Percentiles rank a stretch among this genome's conserved stretches.
Conservation (phyloP, 1,140 invertebrate species). For the Manduca sexta region DNA sequence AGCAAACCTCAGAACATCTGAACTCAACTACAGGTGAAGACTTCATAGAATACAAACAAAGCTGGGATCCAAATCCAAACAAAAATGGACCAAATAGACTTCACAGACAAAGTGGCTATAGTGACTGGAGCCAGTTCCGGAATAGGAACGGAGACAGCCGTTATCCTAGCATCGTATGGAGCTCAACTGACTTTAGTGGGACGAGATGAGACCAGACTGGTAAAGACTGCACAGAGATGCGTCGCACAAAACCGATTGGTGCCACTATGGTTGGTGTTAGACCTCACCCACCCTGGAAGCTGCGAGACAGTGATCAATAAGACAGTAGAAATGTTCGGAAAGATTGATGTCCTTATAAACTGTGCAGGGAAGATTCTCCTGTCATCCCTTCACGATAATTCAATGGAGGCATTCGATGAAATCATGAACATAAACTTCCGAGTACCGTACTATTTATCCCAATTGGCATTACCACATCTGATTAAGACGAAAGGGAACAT, state of each 20-base stretch:
- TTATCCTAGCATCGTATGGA: conserved; percentile 74
- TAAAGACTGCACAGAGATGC: conserved; percentile 76
- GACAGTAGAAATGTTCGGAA: conserved; percentile 74
- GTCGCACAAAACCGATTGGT: conserved; percentile 58
- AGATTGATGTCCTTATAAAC: conserved; percentile 80
- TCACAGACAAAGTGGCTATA: conserved; percentile 32
- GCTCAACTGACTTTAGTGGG: conserved; percentile 78
- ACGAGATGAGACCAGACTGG: conserved; percentile 78
- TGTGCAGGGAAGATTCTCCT: conserved; percentile 81
- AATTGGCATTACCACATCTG: conserved; percentile 81
- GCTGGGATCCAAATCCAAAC: background rate
- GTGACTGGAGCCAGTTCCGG: conserved; percentile 38
- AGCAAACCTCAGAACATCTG: background rate
- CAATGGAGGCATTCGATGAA: conserved; percentile 79
- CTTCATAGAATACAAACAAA: background rate
- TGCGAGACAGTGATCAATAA: conserved; percentile 76
- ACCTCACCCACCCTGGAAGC: conserved; percentile 76
- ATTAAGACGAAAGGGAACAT: conserved; percentile 67
- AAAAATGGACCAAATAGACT: conserved; percentile 22
- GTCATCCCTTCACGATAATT: conserved; percentile 80
- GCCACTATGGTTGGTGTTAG: conserved; percentile 66
- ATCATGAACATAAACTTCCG: conserved; percentile 82
- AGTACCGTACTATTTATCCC: conserved; percentile 80
- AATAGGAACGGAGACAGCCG: conserved; percentile 78
- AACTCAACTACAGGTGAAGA: background rate